Conservation (phyloP, 2,888 invertebrate species). For the Coenonympha arcania region DNA sequence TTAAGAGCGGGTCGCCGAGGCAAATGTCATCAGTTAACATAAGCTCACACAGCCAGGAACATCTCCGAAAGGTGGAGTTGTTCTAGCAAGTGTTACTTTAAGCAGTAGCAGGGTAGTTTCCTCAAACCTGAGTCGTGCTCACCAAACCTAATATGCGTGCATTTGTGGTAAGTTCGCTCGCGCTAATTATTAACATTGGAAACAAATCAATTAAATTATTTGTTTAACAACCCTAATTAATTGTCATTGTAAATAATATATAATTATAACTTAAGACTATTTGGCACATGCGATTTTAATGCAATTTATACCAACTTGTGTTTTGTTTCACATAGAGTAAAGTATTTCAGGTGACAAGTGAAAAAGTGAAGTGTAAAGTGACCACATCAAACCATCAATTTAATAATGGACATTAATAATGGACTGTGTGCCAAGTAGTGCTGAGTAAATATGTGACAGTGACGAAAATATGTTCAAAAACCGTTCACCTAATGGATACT, state of each 20-base stretch:
- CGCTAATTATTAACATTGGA: no score
- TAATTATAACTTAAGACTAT: conserved; percentile 30
- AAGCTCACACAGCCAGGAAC: conserved; percentile 60
- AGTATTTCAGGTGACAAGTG: conserved; percentile 36
- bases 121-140: conserved; percentile 34
- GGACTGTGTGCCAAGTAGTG: conserved; percentile 19
- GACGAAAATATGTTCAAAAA: background rate
- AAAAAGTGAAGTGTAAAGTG: conserved; percentile 56
- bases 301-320: conserved; percentile 17
- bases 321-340: conserved; percentile 31
- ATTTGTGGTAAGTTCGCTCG: conserved; percentile 66
- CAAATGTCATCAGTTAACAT: conserved; percentile 73
- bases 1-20: conserved; percentile 68
- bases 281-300: conserved; percentile 51
- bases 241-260: background rate
- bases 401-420: conserved; percentile 7
- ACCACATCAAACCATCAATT: background rate
- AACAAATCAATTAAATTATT: background rate
- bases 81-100: conserved; percentile 38
- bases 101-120: conserved; percentile 41
- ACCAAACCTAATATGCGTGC: conserved; percentile 65
- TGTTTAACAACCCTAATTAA: background rate
- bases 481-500: background rate
- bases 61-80: conserved; percentile 56
- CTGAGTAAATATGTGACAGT: conserved; percentile 9